Percentiles rank a stretch among this genome's conserved stretches.
Evolutionary conservation across 1,140 invertebrate genomes (phyloP).

Genomic region (Brachionus calyciflorus): DNA sequence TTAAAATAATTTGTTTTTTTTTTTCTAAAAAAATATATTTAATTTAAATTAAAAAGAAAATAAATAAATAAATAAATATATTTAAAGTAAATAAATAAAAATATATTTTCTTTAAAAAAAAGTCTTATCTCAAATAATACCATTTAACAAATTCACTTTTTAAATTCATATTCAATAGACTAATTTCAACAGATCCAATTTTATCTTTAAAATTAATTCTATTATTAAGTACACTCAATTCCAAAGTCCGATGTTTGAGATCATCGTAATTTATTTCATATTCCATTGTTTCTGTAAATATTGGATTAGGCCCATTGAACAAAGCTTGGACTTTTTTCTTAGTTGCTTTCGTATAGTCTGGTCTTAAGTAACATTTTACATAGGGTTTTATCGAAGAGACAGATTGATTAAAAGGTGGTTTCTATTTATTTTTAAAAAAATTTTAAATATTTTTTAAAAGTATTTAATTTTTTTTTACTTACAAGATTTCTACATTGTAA

Average conservation of each 20-base stretch:
- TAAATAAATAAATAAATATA: no score
- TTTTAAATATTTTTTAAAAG: not conserved
- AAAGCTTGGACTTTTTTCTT: conserved; percentile 39
- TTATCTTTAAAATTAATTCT: conserved; percentile 38
- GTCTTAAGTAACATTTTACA: conserved; percentile 43
- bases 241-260: not conserved
- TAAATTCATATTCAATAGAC: conserved; percentile 9
- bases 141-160: conserved; percentile 16
- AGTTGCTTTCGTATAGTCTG: conserved; percentile 10
- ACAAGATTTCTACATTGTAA: conserved; percentile 45
- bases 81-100: no score
- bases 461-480: not conserved
- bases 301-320: conserved; percentile 43
- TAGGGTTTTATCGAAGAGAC: conserved; percentile 40
- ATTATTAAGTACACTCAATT: conserved; percentile 28
- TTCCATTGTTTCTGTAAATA: conserved; percentile 44
- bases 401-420: conserved; percentile 15
- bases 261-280: conserved; percentile 33
- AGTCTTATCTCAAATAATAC: conserved; percentile 16
- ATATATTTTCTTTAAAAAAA: not conserved
- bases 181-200: conserved; percentile 40
- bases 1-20: no score
- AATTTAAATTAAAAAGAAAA: no score
- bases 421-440: not conserved
- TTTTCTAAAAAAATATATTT: no score